phyloP scores from a whole-genome alignment of 2,888 invertebrate species.

The Campoletis raptor region DNA sequence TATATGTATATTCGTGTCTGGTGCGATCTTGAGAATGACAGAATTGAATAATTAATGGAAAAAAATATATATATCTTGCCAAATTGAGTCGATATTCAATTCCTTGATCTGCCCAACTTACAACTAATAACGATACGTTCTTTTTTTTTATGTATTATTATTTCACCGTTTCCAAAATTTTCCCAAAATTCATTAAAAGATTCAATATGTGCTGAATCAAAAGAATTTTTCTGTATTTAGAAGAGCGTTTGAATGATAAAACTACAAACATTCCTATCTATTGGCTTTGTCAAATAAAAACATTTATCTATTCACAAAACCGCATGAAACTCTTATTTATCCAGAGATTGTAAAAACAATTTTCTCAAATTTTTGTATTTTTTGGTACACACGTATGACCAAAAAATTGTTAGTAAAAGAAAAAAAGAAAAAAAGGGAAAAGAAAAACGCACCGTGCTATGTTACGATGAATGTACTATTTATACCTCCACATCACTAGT shows the following conservation, averaged over 20 bases:
- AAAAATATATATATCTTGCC: constrained; percentile 50
- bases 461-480: constrained; percentile 82
- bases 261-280: constrained; percentile 2
- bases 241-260: constrained; percentile 9
- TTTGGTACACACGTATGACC: constrained; percentile 9
- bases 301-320: not conserved
- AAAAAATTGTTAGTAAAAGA: constrained; percentile 8
- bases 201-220: not conserved
- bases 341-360: constrained; percentile 13
- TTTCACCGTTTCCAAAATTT: not conserved
- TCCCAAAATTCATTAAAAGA: not conserved
- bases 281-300: not conserved
- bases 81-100: constrained; percentile 33
- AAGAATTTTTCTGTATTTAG: not conserved
- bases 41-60: constrained; percentile 14
- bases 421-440: not conserved
- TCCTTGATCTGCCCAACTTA: not conserved
- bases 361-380: constrained; percentile 21
- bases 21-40: constrained; percentile 67
- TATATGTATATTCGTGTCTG: constrained; percentile 70
- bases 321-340: not conserved
- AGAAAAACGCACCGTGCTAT: constrained; percentile 71
- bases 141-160: not conserved
- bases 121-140: not conserved
- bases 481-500: constrained; percentile 79